Evolutionary conservation across 2,113 vertebrate genomes (phyloP).

Genomic region (Oryzias woworae): DNA sequence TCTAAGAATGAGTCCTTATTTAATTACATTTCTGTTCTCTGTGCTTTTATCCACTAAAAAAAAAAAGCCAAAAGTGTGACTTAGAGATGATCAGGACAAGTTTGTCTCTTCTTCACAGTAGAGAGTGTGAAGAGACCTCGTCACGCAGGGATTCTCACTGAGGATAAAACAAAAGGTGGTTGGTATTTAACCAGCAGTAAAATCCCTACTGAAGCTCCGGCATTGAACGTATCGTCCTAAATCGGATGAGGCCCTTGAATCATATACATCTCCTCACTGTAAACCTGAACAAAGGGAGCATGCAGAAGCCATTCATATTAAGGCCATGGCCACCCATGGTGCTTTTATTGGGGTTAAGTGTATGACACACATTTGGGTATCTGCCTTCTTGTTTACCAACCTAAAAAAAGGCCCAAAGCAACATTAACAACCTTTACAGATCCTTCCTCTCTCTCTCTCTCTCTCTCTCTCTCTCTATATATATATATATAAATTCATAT

Average conservation of each 20-base stretch:
- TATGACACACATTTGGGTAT: constrained; percentile 50
- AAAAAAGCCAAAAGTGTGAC: neutral
- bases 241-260: constrained; percentile 35
- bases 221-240: constrained; percentile 34
- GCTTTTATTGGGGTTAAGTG: constrained; percentile 69
- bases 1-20: neutral
- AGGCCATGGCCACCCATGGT: constrained; percentile 42
- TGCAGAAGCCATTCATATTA: constrained; percentile 47
- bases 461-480: too few species aligned
- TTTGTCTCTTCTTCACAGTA: constrained; percentile 2
- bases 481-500: too few species aligned
- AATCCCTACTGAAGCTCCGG: constrained; percentile 5
- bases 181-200: too few species aligned
- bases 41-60: constrained; percentile 4
- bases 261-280: constrained; percentile 22
- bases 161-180: too few species aligned
- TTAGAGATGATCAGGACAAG: neutral
- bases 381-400: constrained; percentile 18
- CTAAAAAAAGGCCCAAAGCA: constrained; percentile 7
- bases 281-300: constrained; percentile 23
- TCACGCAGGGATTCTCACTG: too few species aligned
- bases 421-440: neutral
- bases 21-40: neutral
- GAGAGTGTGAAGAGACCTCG: neutral
- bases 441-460: neutral